These are phyloP conservation scores for Azorinus chamasolen DNA, from an alignment of 2,888 invertebrate species.

Conservation along the genomic window DNA sequence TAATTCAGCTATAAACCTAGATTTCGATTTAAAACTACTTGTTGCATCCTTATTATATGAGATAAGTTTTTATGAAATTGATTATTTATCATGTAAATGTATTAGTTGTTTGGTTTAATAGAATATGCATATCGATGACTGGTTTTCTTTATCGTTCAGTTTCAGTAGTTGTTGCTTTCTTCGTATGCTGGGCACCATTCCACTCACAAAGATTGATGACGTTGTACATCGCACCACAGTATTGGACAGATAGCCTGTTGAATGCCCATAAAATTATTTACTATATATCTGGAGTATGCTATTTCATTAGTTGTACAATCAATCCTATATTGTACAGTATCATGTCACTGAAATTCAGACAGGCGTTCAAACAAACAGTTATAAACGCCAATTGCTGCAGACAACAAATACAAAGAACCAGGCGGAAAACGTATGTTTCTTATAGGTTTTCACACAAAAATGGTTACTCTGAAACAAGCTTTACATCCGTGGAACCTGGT, in stretches of 20 bases:
- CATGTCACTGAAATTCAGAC: constrained; percentile 97
- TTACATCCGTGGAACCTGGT: constrained; percentile 66
- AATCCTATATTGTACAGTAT: constrained; percentile 97
- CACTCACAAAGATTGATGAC: constrained; percentile 88
- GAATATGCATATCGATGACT: no score
- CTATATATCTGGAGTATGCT: constrained; percentile 95
- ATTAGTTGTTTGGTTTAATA: no score
- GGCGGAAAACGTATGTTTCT: constrained; percentile 64
- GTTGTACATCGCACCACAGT: constrained; percentile 88
- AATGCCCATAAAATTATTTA: constrained; percentile 91
- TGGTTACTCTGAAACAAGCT: constrained; percentile 73
- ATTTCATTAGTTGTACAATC: constrained; percentile 96
- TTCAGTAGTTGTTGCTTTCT: constrained; percentile 84
- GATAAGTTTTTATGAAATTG: no score
- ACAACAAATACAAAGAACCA: constrained; percentile 33
- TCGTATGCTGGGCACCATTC: constrained; percentile 85
- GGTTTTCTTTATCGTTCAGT: constrained; percentile 79
- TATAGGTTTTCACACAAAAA: constrained; percentile 73
- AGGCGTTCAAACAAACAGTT: constrained; percentile 93
- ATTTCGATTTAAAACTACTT: no score
- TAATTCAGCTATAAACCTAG: no score
- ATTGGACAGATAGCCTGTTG: constrained; percentile 76
- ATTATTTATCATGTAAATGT: no score
- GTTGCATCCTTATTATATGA: no score
- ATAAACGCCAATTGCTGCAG: constrained; percentile 64